A percentile compares a stretch with the other conserved stretches of the same genome.
Evolutionary conservation across 2,113 vertebrate species (phyloP).

Genomic region (Anoplopoma fimbria): DNA sequence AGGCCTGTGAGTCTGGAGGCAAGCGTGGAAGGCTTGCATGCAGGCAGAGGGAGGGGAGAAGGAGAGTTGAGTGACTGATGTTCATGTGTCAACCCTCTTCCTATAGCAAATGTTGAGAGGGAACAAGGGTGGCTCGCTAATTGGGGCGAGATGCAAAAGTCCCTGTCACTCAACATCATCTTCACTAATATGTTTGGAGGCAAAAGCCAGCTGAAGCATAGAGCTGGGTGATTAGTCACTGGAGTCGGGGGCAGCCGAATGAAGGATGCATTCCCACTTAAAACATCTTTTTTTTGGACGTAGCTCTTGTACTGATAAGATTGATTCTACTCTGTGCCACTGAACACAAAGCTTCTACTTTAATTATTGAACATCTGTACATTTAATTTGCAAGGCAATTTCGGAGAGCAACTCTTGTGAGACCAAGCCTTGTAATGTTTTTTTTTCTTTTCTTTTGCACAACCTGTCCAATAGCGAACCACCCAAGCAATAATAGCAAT

Average conservation of each 20-base stretch:
- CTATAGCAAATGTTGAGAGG: constrained; percentile 51
- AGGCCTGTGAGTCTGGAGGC: constrained; percentile 43
- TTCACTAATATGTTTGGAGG: constrained; percentile 76
- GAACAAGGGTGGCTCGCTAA: constrained; percentile 66
- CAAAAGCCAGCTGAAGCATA: constrained; percentile 65
- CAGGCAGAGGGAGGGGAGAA: constrained; percentile 18
- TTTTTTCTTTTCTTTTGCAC: constrained; percentile 11
- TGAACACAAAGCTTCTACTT: constrained; percentile 29
- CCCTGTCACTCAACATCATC: constrained; percentile 77
- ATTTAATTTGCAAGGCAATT: constrained; percentile 44
- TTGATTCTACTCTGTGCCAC: background rate
- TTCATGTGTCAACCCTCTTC: constrained; percentile 68
- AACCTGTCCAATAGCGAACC: background rate
- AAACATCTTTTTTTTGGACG: constrained; percentile 18
- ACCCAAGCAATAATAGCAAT: constrained; percentile 25
- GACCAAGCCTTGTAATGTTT: constrained; percentile 7
- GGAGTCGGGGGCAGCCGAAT: constrained; percentile 24
- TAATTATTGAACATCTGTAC: constrained; percentile 52
- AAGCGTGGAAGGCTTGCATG: constrained; percentile 3
- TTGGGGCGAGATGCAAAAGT: constrained; percentile 77
- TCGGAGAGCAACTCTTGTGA: constrained; percentile 22
- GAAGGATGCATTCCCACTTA: constrained; percentile 30
- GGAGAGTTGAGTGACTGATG: constrained; percentile 68
- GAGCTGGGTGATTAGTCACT: constrained; percentile 60
- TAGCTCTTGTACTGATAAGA: constrained; percentile 8